Base-by-base conservation (phyloP, 2,797 vertebrate genomes). In the Halcyon smyrnensis region DNA sequence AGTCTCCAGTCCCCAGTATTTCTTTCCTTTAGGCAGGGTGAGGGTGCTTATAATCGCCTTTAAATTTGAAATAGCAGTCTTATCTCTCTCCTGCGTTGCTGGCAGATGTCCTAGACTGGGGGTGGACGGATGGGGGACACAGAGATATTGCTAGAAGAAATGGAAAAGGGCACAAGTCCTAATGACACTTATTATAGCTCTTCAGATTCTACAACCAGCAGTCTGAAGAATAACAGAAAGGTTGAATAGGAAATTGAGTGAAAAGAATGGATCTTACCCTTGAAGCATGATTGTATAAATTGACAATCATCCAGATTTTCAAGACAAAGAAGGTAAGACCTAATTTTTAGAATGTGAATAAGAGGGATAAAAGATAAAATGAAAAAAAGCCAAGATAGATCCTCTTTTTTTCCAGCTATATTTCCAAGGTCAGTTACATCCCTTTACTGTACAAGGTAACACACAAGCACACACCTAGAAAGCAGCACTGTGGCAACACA, bases 71-170 rank as follows among this genome's bases (percentile, higher is more conserved):
- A 87, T 8, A 60, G 28, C 43, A 85, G 8, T 36, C 67, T 73
- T 75, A 18, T 5, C 5, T 25, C 27, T 13, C 6, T 60, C 82
- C 53, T 77, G 7, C 18, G 74, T 89, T 80, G n/a, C 36, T 71
- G 12, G 10, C 9, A 3, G 4, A 21, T 20, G 4, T 75, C 23
- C 28, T 34, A 64, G 9, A 18, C 2, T 6, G 5, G 9, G 2
- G 2, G 8, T 37, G 9, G 20, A 68, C 19, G 15, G 39, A 67
- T 0, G 2, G 7, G 6, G 5, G 19, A 50, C 12, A 39, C 6
- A 50, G 45, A 67, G 8, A 30, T 7, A 15, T 34, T 36, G 5
- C 3, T 37, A 30, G 25, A 11, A 2, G 1, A 88, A 75, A 75
- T 16, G 14, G 34, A 70, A 77, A 67, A 74, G 13, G 3, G 3